These are phyloP conservation scores for Caenorhabditis uteleia DNA, from an alignment of 2,888 invertebrate species.

Conservation along the genomic window DNA sequence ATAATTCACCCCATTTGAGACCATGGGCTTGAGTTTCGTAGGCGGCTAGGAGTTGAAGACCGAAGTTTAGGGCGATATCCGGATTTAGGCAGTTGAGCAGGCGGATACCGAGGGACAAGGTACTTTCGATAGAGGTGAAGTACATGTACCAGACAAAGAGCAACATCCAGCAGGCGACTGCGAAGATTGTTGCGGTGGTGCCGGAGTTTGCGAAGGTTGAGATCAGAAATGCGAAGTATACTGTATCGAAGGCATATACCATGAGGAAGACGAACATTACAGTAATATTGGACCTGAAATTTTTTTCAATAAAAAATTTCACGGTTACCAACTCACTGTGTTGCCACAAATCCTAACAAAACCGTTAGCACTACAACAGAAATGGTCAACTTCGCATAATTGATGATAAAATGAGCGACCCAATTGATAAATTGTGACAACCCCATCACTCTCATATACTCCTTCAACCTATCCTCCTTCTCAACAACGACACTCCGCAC, in stretches of 20 bases:
- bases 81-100: conserved; percentile 62
- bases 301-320: no score
- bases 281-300: conserved; percentile 46
- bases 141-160: conserved; percentile 61
- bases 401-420: conserved; percentile 81
- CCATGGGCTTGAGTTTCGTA: conserved; percentile 61
- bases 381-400: conserved; percentile 58
- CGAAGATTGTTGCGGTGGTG: conserved; percentile 61
- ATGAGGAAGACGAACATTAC: conserved; percentile 60
- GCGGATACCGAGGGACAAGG: conserved; percentile 40
- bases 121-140: conserved; percentile 50
- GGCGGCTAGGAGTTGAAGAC: conserved; percentile 53
- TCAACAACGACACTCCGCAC: conserved; percentile 80
- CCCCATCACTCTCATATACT: conserved; percentile 91
- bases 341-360: conserved; percentile 34
- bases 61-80: conserved; percentile 55
- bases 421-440: conserved; percentile 84
- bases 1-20: conserved; percentile 53
- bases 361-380: conserved; percentile 44
- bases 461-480: conserved; percentile 82
- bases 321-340: conserved; percentile 42
- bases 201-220: conserved; percentile 63
- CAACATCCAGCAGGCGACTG: conserved; percentile 62
- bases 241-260: conserved; percentile 56
- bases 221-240: conserved; percentile 60